Evolutionary conservation across 1,140 invertebrate species (phyloP).

Genomic region (Metaphire vulgaris): DNA sequence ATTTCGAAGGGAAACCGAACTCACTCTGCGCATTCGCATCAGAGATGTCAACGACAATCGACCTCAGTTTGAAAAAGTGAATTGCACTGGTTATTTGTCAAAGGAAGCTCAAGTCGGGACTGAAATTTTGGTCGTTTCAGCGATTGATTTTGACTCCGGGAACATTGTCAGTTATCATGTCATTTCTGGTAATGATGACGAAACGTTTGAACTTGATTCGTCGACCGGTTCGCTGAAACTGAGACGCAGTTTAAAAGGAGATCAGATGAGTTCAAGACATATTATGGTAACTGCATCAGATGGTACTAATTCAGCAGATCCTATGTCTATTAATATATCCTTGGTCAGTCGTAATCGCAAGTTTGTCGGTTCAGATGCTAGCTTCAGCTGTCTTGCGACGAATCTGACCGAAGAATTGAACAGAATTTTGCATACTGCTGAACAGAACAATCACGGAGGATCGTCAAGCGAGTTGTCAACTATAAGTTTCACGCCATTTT

Average conservation of each 20-base stretch:
- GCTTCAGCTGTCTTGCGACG: conserved; percentile 75
- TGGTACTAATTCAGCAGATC: conserved; percentile 54
- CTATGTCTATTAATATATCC: conserved; percentile 38
- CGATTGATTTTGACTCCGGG: conserved; percentile 84
- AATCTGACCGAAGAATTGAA: conserved; percentile 71
- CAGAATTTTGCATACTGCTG: conserved; percentile 69
- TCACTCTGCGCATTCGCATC: conserved; percentile 69
- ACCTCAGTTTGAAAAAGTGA: conserved; percentile 65
- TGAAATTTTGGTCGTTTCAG: conserved; percentile 80
- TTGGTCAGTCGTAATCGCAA: conserved; percentile 41
- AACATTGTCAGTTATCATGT: conserved; percentile 81
- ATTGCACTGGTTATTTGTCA: conserved; percentile 75
- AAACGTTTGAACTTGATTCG: conserved; percentile 76
- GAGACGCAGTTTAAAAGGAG: conserved; percentile 70
- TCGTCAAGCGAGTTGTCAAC: neutral
- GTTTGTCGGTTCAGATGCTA: conserved; percentile 37
- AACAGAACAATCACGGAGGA: conserved; percentile 65
- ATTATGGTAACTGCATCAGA: conserved; percentile 85
- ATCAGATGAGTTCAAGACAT: conserved; percentile 40
- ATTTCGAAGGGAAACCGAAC: conserved; percentile 80
- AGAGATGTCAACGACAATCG: conserved; percentile 87
- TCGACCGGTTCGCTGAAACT: conserved; percentile 64
- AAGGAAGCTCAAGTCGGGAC: conserved; percentile 68
- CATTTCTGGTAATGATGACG: conserved; percentile 77
- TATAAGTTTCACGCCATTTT: neutral